Percentiles rank a stretch among this genome's conserved stretches.
Evolutionary conservation across 2,888 invertebrate genomes (phyloP).

Genomic region (Philaethria dido): DNA sequence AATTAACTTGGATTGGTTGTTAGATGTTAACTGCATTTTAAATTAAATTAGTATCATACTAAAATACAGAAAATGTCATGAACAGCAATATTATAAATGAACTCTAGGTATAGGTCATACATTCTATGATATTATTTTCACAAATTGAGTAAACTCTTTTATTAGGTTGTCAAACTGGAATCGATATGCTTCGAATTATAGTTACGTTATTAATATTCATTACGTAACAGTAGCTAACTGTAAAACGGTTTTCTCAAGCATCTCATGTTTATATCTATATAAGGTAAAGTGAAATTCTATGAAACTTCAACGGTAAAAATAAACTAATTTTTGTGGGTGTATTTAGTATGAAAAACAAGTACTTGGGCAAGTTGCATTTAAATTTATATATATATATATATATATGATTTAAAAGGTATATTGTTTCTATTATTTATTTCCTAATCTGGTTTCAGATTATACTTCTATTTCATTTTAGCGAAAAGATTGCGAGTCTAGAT

Average conservation of each 20-base stretch:
- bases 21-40: too few relatives aligned
- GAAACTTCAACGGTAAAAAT: slow-evolving; percentile 37
- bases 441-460: background rate
- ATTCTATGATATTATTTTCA: background rate
- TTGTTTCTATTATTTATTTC: background rate
- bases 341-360: too few relatives aligned
- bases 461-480: too few relatives aligned
- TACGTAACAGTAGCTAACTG: slow-evolving; percentile 34
- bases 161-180: slow-evolving; percentile 23
- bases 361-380: background rate
- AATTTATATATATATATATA: background rate
- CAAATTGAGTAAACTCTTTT: slow-evolving; percentile 24
- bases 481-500: background rate
- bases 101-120: background rate
- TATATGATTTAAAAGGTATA: too few relatives aligned
- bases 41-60: too few relatives aligned
- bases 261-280: slow-evolving; percentile 33
- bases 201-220: slow-evolving; percentile 36
- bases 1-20: too few relatives aligned
- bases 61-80: background rate
- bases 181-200: slow-evolving; percentile 27
- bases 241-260: slow-evolving; percentile 29
- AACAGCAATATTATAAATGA: too few relatives aligned
- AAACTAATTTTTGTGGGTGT: slow-evolving; percentile 18
- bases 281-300: slow-evolving; percentile 38